Conservation (phyloP, 2,888 invertebrate genomes). For the Tetramorium bicarinatum region DNA sequence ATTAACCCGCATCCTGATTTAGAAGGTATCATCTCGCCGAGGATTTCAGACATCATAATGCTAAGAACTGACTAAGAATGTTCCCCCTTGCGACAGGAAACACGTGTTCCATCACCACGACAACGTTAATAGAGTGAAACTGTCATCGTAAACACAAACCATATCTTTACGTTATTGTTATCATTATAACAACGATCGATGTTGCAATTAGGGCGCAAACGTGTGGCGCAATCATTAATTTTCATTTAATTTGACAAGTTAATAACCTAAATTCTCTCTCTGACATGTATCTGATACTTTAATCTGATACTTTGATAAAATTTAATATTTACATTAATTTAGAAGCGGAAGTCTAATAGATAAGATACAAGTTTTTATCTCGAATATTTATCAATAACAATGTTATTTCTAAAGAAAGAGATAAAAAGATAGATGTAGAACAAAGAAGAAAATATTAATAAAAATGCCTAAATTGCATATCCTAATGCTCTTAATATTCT, state of each 20-base stretch:
- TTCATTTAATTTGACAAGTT: background rate
- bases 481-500: background rate
- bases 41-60: conserved; percentile 68
- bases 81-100: conserved; percentile 1
- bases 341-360: background rate
- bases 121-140: conserved; percentile 14
- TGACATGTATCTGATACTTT: background rate
- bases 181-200: conserved; percentile 1
- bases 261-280: background rate
- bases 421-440: background rate
- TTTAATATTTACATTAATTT: background rate
- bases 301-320: background rate
- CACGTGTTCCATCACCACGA: background rate
- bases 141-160: conserved; percentile 8
- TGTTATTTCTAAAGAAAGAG: background rate
- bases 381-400: background rate
- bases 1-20: conserved; percentile 74
- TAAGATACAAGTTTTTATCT: background rate
- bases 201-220: background rate
- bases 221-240: background rate
- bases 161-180: conserved; percentile 23
- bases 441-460: conserved; percentile 14
- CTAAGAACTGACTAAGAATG: conserved; percentile 47
- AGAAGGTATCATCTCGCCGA: conserved; percentile 65
- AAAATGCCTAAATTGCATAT: background rate